Evolutionary conservation across 2,888 invertebrate genomes (phyloP).

Genomic region (Dendrolimus pini): DNA sequence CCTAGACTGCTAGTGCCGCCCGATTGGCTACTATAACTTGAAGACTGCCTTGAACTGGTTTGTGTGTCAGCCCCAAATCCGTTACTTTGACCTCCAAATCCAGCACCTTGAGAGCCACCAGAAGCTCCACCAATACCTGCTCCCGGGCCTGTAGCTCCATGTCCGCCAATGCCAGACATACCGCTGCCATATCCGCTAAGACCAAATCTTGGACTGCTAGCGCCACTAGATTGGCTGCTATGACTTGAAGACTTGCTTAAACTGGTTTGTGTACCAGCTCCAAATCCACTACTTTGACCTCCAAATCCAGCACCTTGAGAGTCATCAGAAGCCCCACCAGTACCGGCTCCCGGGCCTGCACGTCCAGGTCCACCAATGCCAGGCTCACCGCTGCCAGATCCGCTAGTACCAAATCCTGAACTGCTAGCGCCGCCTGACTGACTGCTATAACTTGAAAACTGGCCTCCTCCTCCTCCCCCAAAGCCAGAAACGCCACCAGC

Average conservation of each 20-base stretch:
- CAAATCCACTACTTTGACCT: background rate
- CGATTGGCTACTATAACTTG: conserved; percentile 15
- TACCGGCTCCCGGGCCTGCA: conserved; percentile 1
- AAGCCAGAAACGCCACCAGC: conserved; percentile 1
- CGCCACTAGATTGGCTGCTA: background rate
- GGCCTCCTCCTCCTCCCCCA: conserved; percentile 2
- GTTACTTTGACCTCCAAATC: background rate
- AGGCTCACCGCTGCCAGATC: background rate
- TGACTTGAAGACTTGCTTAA: background rate
- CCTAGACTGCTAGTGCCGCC: background rate
- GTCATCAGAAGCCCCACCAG: conserved; percentile 3
- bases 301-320: conserved; percentile 8
- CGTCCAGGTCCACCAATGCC: background rate
- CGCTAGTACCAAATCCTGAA: background rate
- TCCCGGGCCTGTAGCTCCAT: conserved; percentile 3
- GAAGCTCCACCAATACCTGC: conserved; percentile 3
- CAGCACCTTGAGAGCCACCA: conserved; percentile 7
- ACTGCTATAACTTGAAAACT: background rate
- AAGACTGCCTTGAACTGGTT: conserved; percentile 14
- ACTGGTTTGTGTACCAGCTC: background rate
- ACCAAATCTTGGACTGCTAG: background rate
- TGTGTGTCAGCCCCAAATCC: background rate
- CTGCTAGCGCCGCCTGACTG: conserved; percentile 1
- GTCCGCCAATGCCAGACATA: background rate
- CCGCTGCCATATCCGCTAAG: background rate